Evolutionary conservation across 2,888 invertebrate genomes (phyloP), one percentile per base, ranked within the genome.

Genomic region (Temnothorax rugatulus): DNA sequence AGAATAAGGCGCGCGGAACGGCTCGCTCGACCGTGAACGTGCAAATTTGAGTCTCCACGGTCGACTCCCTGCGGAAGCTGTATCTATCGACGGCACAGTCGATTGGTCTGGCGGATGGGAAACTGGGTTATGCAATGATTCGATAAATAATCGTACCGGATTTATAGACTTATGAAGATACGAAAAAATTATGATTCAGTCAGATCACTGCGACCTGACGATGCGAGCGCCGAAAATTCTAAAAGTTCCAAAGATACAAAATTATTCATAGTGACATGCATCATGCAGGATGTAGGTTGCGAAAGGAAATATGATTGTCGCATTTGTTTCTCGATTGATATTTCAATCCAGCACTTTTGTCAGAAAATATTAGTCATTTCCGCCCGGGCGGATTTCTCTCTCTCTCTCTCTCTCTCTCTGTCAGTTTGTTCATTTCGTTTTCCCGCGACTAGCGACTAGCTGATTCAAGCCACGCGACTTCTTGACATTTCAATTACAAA

Each of bases 401-500:
- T 61, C 76, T 25, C 29, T 29, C 2, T 52, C 15, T 57, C 66
- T 52, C 15, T 57, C 66, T 52, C 57, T 61, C 76, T 25, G 47
- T 34, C 44, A 47, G 50, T 29, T 29, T 69, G 83, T 83, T 83
- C 85, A 74, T 86, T 74, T 81, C 41, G 76, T 63, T 54, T 63
- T 71, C 25, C 75, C 79, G 73, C 61, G 34, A 34, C 34, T 34
- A 34, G 57, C 59, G 84, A 75, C 29, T 84, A 44, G 11, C 38
- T 68, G 52, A 63, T 44, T 63, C 52, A 25, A 86, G 74, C 18
- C 57, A 25, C 57, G 13, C 84, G 86, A 86, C 86, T 85, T 69
- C 83, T 69, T 44, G 81, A 83, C 81, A 88, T 91, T 91, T 89
- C 90, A 89, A 91, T 91, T 87, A 90, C 87, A 90, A 91, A 91